Conservation (phyloP, 2,888 invertebrate genomes). For the Nephrotoma flavescens region DNA sequence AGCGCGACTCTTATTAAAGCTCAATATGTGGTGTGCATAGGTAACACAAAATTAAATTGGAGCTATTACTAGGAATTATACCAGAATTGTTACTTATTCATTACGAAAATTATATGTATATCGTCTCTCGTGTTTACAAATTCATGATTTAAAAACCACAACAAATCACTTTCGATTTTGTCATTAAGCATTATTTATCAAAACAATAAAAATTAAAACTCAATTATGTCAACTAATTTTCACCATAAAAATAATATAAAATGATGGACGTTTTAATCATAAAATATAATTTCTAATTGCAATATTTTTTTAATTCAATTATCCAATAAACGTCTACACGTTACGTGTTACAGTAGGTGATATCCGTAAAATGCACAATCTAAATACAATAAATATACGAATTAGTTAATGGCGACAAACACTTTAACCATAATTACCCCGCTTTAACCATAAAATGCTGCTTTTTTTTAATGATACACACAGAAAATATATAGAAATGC, state of each 20-base stretch:
- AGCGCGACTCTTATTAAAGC: too few relatives aligned
- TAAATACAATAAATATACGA: not conserved
- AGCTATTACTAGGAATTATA: too few relatives aligned
- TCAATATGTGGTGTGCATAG: too few relatives aligned
- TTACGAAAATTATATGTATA: too few relatives aligned
- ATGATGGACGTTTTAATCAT: not conserved
- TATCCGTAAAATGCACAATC: not conserved
- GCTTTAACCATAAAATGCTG: not conserved
- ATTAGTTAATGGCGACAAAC: not conserved
- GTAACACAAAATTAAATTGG: too few relatives aligned
- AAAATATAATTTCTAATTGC: not conserved
- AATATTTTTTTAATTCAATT: not conserved
- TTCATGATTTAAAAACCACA: not conserved
- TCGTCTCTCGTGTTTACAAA: not conserved
- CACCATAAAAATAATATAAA: not conserved
- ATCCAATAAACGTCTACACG: not conserved
- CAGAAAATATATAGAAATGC: not conserved
- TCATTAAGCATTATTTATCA: not conserved
- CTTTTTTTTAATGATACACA: not conserved
- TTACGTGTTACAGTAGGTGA: too few relatives aligned
- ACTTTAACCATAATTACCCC: not conserved
- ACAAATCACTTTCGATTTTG: not conserved
- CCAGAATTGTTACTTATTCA: too few relatives aligned
- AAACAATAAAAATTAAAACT: not conserved
- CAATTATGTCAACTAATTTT: not conserved